A percentile compares a stretch with the other conserved stretches of the same genome.
Evolutionary conservation across 1,140 invertebrate genomes (phyloP).

Genomic region (Papilio helenus): DNA sequence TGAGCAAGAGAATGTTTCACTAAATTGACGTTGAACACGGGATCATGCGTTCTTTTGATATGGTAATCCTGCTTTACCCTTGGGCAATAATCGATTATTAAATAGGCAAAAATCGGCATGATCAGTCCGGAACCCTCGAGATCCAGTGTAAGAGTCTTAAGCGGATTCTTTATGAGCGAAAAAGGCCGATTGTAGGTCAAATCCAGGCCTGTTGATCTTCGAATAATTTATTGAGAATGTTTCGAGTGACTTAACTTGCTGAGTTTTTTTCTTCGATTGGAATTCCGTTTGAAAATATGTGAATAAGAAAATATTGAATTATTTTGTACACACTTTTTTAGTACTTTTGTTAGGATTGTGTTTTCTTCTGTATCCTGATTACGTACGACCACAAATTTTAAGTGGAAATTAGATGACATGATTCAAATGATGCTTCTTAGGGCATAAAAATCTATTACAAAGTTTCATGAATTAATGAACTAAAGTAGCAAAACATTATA

Average conservation of each 20-base stretch:
- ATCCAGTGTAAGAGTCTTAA: slow-evolving; percentile 58
- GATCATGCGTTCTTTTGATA: slow-evolving; percentile 77
- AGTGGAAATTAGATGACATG: too few species aligned
- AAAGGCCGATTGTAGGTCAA: slow-evolving; percentile 51
- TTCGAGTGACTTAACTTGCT: slow-evolving; percentile 29
- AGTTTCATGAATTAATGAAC: neutral
- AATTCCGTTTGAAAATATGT: neutral
- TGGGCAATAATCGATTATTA: slow-evolving; percentile 75
- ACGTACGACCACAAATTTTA: too few species aligned
- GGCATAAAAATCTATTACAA: neutral
- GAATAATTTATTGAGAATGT: slow-evolving; percentile 39
- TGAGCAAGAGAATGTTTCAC: slow-evolving; percentile 62
- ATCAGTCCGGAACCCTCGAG: slow-evolving; percentile 57
- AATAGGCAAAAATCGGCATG: slow-evolving; percentile 69
- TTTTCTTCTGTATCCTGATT: too few species aligned
- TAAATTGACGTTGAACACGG: slow-evolving; percentile 70
- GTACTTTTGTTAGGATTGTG: neutral
- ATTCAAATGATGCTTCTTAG: neutral
- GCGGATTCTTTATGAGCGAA: slow-evolving; percentile 59
- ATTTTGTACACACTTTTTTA: neutral
- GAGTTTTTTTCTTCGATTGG: neutral
- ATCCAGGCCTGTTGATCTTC: slow-evolving; percentile 43
- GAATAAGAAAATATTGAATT: neutral
- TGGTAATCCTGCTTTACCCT: slow-evolving; percentile 70
- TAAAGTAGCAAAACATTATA: neutral